Conservation (phyloP, 2,888 invertebrate species). For the Nycteola revayana region DNA sequence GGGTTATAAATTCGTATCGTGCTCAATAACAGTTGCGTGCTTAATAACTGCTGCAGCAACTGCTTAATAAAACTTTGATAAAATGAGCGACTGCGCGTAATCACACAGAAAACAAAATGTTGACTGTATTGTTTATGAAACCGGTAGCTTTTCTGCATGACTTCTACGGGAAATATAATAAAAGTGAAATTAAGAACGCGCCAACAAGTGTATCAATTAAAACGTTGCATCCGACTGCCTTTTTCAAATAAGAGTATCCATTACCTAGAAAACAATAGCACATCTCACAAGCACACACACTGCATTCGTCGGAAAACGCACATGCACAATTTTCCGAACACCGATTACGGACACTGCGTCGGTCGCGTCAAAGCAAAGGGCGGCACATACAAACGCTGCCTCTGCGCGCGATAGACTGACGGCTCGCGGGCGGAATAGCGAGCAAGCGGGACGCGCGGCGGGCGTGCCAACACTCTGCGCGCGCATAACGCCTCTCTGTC, state of each 20-base stretch:
- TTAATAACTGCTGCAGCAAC: too few species aligned
- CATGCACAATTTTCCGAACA: constrained; percentile 82
- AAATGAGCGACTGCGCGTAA: constrained; percentile 19
- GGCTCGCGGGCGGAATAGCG: constrained; percentile 53
- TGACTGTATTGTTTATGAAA: constrained; percentile 21
- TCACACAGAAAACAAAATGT: constrained; percentile 30
- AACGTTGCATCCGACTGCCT: constrained; percentile 64
- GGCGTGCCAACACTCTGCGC: constrained; percentile 74
- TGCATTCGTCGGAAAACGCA: constrained; percentile 79
- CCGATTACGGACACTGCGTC: constrained; percentile 79
- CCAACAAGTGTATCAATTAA: constrained; percentile 57
- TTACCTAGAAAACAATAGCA: constrained; percentile 82
- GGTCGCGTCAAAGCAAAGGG: constrained; percentile 73
- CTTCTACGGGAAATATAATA: constrained; percentile 51
- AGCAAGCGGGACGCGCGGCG: constrained; percentile 78
- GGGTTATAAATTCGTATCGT: constrained; percentile 61
- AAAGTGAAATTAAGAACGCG: constrained; percentile 59
- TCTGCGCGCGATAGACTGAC: constrained; percentile 79
- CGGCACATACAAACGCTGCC: constrained; percentile 72
- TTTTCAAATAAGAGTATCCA: constrained; percentile 60
- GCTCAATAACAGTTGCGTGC: constrained; percentile 50
- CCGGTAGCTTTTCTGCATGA: constrained; percentile 39
- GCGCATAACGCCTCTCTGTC: constrained; percentile 68
- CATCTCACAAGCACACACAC: constrained; percentile 81
- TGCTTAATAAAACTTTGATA: constrained; percentile 45